Evolutionary conservation across 1,140 invertebrate species (phyloP).

Genomic region (Aporrectodea caliginosa): DNA sequence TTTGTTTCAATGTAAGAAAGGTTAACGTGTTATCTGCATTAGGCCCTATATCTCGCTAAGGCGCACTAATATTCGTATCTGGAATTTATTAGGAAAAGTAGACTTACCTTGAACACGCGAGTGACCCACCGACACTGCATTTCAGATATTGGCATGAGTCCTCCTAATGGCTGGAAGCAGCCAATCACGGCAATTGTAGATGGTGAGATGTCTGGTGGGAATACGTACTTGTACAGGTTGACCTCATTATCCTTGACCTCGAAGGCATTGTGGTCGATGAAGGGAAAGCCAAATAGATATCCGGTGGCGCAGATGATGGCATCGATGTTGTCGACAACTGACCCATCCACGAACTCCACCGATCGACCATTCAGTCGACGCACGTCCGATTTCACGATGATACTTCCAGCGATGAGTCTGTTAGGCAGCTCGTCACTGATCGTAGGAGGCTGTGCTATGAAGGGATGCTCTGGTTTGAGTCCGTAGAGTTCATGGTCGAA

Average conservation of each 20-base stretch:
- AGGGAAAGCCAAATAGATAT: background rate
- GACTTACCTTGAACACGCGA: constrained; percentile 33
- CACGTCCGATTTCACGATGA: constrained; percentile 40
- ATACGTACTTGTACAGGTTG: constrained; percentile 58
- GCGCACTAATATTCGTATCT: no score
- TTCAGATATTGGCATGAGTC: constrained; percentile 59
- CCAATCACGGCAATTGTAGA: constrained; percentile 58
- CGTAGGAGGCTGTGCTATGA: constrained; percentile 58
- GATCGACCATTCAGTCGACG: constrained; percentile 38
- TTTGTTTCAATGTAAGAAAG: no score
- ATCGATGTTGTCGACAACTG: constrained; percentile 1
- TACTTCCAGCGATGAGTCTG: constrained; percentile 34
- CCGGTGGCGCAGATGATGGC: background rate
- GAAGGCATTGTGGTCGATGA: background rate
- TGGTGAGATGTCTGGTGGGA: constrained; percentile 51
- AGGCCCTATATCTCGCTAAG: no score
- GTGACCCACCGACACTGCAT: constrained; percentile 58
- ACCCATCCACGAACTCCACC: constrained; percentile 42
- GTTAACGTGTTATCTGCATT: no score
- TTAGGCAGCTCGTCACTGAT: constrained; percentile 62
- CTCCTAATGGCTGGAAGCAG: constrained; percentile 58
- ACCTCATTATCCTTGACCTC: constrained; percentile 46
- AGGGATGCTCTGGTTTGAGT: constrained; percentile 55
- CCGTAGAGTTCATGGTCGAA: constrained; percentile 59
- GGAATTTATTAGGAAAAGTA: no score